Evolutionary conservation across 2,113 vertebrate genomes (phyloP), one percentile per base, ranked within the genome.

Genomic region (Taurulus bubalis): DNA sequence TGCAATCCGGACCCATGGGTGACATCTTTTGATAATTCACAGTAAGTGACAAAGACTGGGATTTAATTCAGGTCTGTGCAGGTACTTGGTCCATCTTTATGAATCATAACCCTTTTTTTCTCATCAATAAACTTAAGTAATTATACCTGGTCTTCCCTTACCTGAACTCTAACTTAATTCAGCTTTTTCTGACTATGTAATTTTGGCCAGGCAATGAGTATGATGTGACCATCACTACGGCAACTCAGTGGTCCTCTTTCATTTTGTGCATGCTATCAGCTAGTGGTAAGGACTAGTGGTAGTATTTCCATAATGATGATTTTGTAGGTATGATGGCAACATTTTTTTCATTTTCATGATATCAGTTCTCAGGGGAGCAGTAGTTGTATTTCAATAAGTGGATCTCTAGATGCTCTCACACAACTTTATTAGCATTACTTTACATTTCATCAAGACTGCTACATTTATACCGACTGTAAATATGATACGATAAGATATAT

Each of bases 401-500:
- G 16, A 34, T 10, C 14, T 58, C n/a, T 8, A 38, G 5, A 47
- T 30, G 28, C 16, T 38, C 32, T 55, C 24, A 32, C 24, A 32
- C 8, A 6, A 26, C 62, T 53, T 38, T 58, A 34, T 34, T 34
- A 34, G 38, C 2, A 9, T 53, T 71, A 30, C 2, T n/a, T 45
- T 38, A 20, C 49, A 60, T 28, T 67, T 28, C 14, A 45, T 75
- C 32, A 36, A 34, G 22, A 26, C 59, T 45, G 14, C 16, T 42
- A 24, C 36, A 63, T 73, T 68, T 63, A 51, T 55, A 65, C 62
- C 32, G 20, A 45, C 40, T 78, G 18, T 55, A 71, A 58, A 60
- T 53, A 28, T 32, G 3, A 58, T 51, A 30, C 58, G 15, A 78
- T 78, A 34, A 75, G 18, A 83, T 79, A 30, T 65, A 77, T 73